phyloP scores from a whole-genome alignment of 2,797 vertebrate genomes.

The Capromys pilorides region DNA sequence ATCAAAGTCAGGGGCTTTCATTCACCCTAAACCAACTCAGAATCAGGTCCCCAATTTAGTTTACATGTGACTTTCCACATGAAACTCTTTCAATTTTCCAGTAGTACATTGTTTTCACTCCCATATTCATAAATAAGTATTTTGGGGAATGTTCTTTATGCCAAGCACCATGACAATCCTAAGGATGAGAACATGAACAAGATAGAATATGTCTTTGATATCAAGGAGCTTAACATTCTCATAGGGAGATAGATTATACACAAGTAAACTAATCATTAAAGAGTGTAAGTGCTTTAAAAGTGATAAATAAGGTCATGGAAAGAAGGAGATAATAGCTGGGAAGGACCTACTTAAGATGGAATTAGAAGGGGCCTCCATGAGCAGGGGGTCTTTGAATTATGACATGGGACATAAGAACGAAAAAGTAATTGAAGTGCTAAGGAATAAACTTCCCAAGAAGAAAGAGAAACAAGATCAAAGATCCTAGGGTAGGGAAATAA shows the following conservation, averaged over 20 bases:
- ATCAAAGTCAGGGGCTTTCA: neutral
- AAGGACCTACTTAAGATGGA: neutral
- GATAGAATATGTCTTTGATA: neutral
- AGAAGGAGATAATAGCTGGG: neutral
- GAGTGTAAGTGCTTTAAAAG: neutral
- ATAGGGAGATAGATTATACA: neutral
- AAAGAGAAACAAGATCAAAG: neutral
- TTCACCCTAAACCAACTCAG: neutral
- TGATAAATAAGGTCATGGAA: neutral
- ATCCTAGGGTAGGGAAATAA: neutral
- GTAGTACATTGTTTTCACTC: neutral
- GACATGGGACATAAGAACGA: conserved; percentile 16
- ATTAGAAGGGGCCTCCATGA: neutral
- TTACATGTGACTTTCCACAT: neutral
- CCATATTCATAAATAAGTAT: neutral
- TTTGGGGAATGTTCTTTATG: neutral
- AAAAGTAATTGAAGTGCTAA: neutral
- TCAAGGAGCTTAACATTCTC: neutral
- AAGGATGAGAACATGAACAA: neutral
- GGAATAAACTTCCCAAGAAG: neutral
- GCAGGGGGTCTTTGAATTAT: neutral
- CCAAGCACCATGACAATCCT: neutral
- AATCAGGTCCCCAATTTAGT: neutral
- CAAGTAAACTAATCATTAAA: neutral
- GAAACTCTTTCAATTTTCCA: neutral